These are phyloP conservation scores for Zeus faber DNA, from an alignment of 2,113 vertebrate species.

Conservation along the genomic window DNA sequence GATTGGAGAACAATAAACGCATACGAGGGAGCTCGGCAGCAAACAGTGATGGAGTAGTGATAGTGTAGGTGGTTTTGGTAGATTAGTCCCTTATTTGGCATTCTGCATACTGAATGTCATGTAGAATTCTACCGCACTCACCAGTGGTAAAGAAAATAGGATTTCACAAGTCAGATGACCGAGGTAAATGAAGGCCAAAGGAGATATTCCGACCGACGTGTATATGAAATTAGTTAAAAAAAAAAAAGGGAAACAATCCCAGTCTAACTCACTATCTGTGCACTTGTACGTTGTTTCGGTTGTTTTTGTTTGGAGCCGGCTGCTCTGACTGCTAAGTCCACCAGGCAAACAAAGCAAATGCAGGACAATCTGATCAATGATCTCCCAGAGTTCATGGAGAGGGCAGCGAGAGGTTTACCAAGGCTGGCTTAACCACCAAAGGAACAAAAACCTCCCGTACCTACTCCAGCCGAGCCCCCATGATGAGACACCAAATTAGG, in stretches of 20 bases:
- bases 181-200: slow-evolving; percentile 61
- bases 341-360: slow-evolving; percentile 70
- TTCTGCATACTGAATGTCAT: slow-evolving; percentile 52
- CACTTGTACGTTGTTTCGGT: slow-evolving; percentile 46
- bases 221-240: slow-evolving; percentile 35
- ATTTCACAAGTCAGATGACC: slow-evolving; percentile 61
- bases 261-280: slow-evolving; percentile 26
- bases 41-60: no score
- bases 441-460: slow-evolving; percentile 71
- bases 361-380: slow-evolving; percentile 74
- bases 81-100: slow-evolving; percentile 62
- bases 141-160: slow-evolving; percentile 61
- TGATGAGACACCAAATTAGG: slow-evolving; percentile 73
- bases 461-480: slow-evolving; percentile 63
- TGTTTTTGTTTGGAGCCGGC: slow-evolving; percentile 55
- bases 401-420: slow-evolving; percentile 70
- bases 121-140: slow-evolving; percentile 49
- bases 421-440: slow-evolving; percentile 77
- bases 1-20: slow-evolving; percentile 65
- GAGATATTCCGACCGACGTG: slow-evolving; percentile 31
- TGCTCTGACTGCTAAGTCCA: slow-evolving; percentile 60
- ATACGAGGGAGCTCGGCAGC: slow-evolving; percentile 50
- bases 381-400: slow-evolving; percentile 69
- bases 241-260: slow-evolving; percentile 21
- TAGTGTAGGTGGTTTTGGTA: slow-evolving; percentile 67